A percentile compares a stretch with the other conserved stretches of the same genome.
Evolutionary conservation across 2,888 invertebrate genomes (phyloP).

Genomic region (Prostheceraeus crozeri): DNA sequence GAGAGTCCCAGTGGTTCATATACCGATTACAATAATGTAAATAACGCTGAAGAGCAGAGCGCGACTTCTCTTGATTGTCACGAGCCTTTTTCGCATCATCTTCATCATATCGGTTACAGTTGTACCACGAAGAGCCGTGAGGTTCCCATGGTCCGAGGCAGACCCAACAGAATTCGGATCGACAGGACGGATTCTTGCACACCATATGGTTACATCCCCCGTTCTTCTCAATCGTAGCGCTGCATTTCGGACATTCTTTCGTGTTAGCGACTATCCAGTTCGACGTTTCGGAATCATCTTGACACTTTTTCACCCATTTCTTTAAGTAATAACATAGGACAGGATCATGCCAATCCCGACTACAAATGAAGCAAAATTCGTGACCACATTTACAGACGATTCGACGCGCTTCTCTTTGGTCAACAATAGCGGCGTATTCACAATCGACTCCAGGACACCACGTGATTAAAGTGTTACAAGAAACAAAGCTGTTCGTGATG

Average conservation of each 20-base stretch:
- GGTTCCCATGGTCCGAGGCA: slow-evolving; percentile 98
- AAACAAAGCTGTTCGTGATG: slow-evolving; percentile 95
- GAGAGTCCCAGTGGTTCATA: slow-evolving; percentile 97
- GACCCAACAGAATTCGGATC: slow-evolving; percentile 97
- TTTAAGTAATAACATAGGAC: slow-evolving; percentile 83
- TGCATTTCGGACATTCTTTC: slow-evolving; percentile 96
- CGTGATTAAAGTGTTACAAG: slow-evolving; percentile 87
- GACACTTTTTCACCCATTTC: slow-evolving; percentile 97
- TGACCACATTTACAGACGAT: slow-evolving; percentile 57
- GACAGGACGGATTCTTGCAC: slow-evolving; percentile 95
- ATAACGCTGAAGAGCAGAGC: slow-evolving; percentile 88
- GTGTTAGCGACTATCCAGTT: slow-evolving; percentile 99
- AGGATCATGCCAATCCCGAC: slow-evolving; percentile 76
- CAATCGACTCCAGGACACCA: slow-evolving; percentile 99
- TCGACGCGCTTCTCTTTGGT: slow-evolving; percentile 55
- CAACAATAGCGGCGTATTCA: slow-evolving; percentile 81
- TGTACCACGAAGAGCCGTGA: slow-evolving; percentile 95
- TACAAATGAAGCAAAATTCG: slow-evolving; percentile 89
- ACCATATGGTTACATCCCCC: slow-evolving; percentile 99
- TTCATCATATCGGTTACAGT: slow-evolving; percentile 88
- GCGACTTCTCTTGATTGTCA: slow-evolving; percentile 84
- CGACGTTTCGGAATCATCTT: slow-evolving; percentile 95
- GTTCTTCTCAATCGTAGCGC: slow-evolving; percentile 69
- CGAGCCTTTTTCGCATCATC: slow-evolving; percentile 89
- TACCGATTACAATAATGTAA: slow-evolving; percentile 96